Conservation (phyloP, 2,888 invertebrate species). For the Polietes domitor region DNA sequence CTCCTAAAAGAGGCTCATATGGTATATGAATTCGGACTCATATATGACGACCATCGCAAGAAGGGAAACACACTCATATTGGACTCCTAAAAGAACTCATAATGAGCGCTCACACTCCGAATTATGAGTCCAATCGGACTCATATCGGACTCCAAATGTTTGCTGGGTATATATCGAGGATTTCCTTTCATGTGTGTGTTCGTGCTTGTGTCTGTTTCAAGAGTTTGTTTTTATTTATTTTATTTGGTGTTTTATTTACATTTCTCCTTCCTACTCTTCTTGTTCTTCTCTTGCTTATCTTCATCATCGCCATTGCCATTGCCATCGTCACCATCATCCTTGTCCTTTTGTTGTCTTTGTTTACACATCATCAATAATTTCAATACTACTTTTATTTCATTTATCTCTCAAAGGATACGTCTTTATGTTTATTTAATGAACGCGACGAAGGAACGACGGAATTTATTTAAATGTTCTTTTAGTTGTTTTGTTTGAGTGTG, state of each 20-base stretch:
- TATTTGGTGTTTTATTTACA: constrained; percentile 40
- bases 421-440: constrained; percentile 60
- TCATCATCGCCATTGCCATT: not conserved
- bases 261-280: constrained; percentile 26
- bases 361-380: constrained; percentile 44
- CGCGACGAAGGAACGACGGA: constrained; percentile 9
- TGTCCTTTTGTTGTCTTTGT: constrained; percentile 27
- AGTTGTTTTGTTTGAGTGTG: constrained; percentile 12
- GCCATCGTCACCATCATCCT: not conserved
- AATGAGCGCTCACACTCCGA: no score
- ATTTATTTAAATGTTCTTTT: constrained; percentile 58
- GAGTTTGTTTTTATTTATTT: constrained; percentile 47
- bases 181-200: not conserved
- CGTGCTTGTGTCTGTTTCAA: not conserved
- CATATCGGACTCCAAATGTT: no score
- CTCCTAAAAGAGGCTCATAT: no score
- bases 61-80: no score
- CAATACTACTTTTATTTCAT: constrained; percentile 22
- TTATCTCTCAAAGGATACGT: constrained; percentile 6
- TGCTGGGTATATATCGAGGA: no score
- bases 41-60: no score
- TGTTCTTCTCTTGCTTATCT: constrained; percentile 9
- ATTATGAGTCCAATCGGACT: no score
- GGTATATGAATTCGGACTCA: no score
- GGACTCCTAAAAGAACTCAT: no score